Conservation (phyloP, 1,140 invertebrate genomes). For the Neodiprion pinetum region DNA sequence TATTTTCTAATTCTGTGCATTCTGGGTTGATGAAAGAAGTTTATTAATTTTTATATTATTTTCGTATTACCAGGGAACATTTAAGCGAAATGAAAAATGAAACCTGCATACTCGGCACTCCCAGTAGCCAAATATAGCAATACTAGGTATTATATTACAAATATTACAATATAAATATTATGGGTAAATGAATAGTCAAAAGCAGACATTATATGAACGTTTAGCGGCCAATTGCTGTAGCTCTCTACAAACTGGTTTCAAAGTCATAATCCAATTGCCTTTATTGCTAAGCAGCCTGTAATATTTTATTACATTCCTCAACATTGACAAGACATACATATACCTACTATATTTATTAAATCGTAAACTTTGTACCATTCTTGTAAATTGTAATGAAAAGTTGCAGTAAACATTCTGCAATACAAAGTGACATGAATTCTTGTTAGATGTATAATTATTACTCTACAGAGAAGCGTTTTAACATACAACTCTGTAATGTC, state of each 20-base stretch:
- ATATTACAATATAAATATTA: conserved; percentile 6
- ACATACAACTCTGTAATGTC: background rate
- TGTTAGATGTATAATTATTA: background rate
- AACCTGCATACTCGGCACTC: background rate
- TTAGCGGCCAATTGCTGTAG: background rate
- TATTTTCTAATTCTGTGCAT: conserved; percentile 1
- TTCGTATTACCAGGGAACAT: background rate
- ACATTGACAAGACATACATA: conserved; percentile 7
- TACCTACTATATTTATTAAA: conserved; percentile 10
- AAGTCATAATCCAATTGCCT: background rate
- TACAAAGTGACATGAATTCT: conserved; percentile 6
- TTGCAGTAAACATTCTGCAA: background rate
- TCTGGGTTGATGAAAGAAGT: background rate
- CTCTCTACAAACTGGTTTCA: background rate
- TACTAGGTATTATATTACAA: conserved; percentile 8
- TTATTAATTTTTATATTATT: background rate
- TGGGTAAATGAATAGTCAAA: conserved; percentile 1
- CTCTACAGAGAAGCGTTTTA: background rate
- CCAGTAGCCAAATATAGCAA: conserved; percentile 3
- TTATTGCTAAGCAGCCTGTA: background rate
- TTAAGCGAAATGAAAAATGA: background rate
- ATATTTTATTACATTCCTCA: background rate
- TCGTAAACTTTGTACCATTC: conserved; percentile 8
- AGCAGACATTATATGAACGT: background rate
- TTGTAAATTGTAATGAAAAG: background rate